A percentile compares a stretch with the other conserved stretches of the same genome.
phyloP scores from a whole-genome alignment of 92 coral and sea anemone genomes.

The Actinostola sp. region DNA sequence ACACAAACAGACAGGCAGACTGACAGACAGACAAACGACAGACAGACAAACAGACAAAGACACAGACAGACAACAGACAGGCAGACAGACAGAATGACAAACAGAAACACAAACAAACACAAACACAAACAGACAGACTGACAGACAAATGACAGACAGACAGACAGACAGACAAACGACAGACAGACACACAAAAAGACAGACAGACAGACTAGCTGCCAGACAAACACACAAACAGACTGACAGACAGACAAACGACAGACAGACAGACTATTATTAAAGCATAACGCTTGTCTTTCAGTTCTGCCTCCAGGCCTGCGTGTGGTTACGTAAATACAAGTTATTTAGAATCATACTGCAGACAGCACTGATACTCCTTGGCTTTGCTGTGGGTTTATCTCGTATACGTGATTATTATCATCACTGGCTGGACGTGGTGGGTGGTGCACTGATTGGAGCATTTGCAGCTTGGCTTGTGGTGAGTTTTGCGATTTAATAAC shows the following conservation, averaged over 20 bases:
- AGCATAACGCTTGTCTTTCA: slow-evolving; percentile 10
- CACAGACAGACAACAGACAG: not conserved
- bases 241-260: not conserved
- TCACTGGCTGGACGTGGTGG: slow-evolving; percentile 86
- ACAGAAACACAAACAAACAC: not conserved
- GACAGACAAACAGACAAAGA: not conserved
- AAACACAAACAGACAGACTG: too few relatives aligned
- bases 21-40: not conserved
- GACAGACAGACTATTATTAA: not conserved
- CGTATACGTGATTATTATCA: slow-evolving; percentile 84
- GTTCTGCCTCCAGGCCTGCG: slow-evolving; percentile 70
- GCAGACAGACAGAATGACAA: not conserved
- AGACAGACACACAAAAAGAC: not conserved
- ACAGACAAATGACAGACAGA: slow-evolving; percentile 9
- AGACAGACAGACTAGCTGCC: not conserved
- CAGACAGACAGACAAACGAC: too few relatives aligned
- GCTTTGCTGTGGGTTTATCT: slow-evolving; percentile 75
- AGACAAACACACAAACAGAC: too few relatives aligned
- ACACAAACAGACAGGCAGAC: slow-evolving; percentile 1
- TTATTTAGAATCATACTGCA: slow-evolving; percentile 79
- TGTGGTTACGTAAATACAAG: slow-evolving; percentile 37
- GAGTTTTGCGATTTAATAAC: too few relatives aligned
- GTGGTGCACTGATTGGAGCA: slow-evolving; percentile 75
- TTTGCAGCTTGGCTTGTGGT: slow-evolving; percentile 76
- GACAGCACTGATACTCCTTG: slow-evolving; percentile 52